Conservation (phyloP, 92 coral and sea anemone genomes). For the Epizoanthus fatuus region DNA sequence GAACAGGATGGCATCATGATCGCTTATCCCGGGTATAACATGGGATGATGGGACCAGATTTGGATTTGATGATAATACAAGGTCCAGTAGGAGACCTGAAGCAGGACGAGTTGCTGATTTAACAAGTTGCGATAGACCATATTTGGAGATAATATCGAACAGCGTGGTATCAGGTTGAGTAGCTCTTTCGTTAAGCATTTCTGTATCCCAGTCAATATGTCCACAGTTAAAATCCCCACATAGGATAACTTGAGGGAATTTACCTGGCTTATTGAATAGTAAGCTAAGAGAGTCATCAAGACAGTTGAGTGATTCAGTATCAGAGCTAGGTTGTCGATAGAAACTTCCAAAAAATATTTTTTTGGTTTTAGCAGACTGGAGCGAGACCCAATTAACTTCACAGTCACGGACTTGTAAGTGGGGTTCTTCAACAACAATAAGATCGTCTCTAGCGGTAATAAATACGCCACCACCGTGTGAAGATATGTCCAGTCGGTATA, state of each 20-base stretch:
- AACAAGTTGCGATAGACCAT: conserved; percentile 37
- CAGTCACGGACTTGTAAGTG: not conserved
- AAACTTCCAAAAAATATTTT: conserved; percentile 5
- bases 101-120: conserved; percentile 13
- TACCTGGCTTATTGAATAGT: conserved; percentile 40
- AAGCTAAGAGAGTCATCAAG: not conserved
- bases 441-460: no score
- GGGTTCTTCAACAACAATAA: not conserved
- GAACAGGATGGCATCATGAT: not conserved
- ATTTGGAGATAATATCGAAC: conserved; percentile 39
- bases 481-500: not conserved
- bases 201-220: conserved; percentile 49
- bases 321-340: not conserved
- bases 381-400: not conserved
- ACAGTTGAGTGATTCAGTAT: not conserved
- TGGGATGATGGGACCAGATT: not conserved
- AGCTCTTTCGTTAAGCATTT: conserved; percentile 24
- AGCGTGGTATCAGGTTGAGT: conserved; percentile 43
- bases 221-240: conserved; percentile 60
- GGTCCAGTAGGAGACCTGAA: not conserved
- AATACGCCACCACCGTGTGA: not conserved
- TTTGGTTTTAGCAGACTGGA: conserved; percentile 3
- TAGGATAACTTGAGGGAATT: conserved; percentile 35
- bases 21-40: conserved; percentile 2
- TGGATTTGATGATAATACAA: conserved; percentile 17